Conservation (phyloP, 2,888 invertebrate genomes). For the Unio delphinus region DNA sequence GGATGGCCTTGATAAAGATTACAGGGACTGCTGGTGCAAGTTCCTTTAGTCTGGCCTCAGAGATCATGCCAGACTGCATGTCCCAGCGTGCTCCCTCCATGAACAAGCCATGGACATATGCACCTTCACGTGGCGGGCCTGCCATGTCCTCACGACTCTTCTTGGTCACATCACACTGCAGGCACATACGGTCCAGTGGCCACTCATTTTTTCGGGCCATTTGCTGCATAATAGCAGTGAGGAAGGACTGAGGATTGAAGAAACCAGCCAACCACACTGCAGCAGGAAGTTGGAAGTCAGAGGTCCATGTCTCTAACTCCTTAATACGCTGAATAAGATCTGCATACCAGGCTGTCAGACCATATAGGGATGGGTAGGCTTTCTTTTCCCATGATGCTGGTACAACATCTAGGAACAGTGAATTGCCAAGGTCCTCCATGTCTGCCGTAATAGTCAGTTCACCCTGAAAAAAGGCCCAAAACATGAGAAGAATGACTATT, state of each 20-base stretch:
- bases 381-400: slow-evolving; percentile 89
- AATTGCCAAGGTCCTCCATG: slow-evolving; percentile 95
- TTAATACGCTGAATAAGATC: slow-evolving; percentile 89
- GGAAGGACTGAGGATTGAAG: slow-evolving; percentile 95
- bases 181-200: slow-evolving; percentile 96
- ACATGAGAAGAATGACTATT: too few relatives aligned
- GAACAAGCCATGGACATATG: slow-evolving; percentile 89
- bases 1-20: slow-evolving; percentile 85
- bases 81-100: slow-evolving; percentile 99
- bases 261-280: slow-evolving; percentile 98
- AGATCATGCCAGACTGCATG: slow-evolving; percentile 88
- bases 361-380: slow-evolving; percentile 92
- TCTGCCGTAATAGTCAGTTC: slow-evolving; percentile 96
- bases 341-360: slow-evolving; percentile 92
- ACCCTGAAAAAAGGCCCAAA: slow-evolving; percentile 75
- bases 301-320: slow-evolving; percentile 88
- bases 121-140: slow-evolving; percentile 87
- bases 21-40: slow-evolving; percentile 95
- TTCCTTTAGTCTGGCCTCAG: slow-evolving; percentile 92
- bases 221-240: slow-evolving; percentile 98
- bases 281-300: slow-evolving; percentile 88
- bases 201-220: slow-evolving; percentile 91
- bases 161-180: slow-evolving; percentile 97
- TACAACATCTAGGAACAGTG: slow-evolving; percentile 89
- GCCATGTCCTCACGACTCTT: slow-evolving; percentile 94